Percentiles rank a stretch among this genome's conserved stretches.
Conservation (phyloP, 2,113 vertebrate genomes). For the Origma solitaria region DNA sequence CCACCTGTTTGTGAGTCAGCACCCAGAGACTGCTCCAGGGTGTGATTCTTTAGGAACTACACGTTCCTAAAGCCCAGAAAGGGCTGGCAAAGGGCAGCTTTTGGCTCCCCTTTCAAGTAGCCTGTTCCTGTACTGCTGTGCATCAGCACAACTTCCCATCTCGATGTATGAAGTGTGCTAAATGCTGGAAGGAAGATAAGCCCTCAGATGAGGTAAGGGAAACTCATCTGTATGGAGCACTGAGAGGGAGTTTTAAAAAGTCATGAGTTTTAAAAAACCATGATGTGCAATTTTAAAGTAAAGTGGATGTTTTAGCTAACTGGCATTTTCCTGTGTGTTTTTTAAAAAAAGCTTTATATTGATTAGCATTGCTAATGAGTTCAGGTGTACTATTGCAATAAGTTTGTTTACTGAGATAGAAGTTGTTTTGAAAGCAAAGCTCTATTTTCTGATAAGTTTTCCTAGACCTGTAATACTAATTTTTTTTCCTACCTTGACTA, state of each 20-base stretch:
- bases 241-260: not conserved
- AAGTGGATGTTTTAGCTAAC: not conserved
- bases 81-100: not conserved
- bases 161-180: accelerated
- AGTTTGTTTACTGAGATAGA: not conserved
- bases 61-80: not conserved
- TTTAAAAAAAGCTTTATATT: not conserved
- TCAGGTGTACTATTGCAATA: not conserved
- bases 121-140: not conserved
- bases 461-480: not conserved
- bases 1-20: not conserved
- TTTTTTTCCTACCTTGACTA: not conserved
- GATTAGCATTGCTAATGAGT: not conserved
- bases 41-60: not conserved
- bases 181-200: not conserved
- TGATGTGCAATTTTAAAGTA: not conserved
- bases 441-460: not conserved
- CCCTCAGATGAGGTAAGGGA: not conserved
- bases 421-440: not conserved
- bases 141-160: not conserved
- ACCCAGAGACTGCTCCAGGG: not conserved
- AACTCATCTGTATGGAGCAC: not conserved
- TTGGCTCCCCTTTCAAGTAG: not conserved
- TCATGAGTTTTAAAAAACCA: not conserved
- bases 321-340: accelerated